These are phyloP conservation scores for Xestobium rufovillosum DNA, from an alignment of 2,888 invertebrate species.

Conservation along the genomic window DNA sequence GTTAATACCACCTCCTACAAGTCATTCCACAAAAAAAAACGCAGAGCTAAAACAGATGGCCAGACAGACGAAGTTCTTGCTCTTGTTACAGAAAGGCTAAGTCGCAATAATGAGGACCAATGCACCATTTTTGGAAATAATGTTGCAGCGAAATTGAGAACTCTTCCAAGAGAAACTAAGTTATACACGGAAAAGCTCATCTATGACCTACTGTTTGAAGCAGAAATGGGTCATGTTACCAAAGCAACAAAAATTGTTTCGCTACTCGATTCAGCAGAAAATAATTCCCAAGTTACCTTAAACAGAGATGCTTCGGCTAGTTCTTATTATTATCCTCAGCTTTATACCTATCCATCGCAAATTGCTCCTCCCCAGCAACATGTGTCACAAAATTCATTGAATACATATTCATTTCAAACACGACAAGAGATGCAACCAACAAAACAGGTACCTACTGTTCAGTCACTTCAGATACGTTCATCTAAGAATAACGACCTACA, in stretches of 20 bases:
- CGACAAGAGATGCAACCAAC: no score
- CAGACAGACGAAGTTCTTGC: not conserved
- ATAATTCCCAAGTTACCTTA: no score
- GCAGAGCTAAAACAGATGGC: not conserved
- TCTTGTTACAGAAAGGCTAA: not conserved
- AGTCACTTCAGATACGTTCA: no score
- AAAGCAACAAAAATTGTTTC: conserved; percentile 8
- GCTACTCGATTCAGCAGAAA: no score
- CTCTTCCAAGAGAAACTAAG: conserved; percentile 7
- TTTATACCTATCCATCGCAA: no score
- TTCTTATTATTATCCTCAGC: no score
- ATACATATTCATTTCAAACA: no score
- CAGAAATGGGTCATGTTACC: conserved; percentile 9
- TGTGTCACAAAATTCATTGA: no score
- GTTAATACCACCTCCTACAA: not conserved
- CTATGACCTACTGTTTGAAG: conserved; percentile 12
- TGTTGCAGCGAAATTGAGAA: conserved; percentile 8
- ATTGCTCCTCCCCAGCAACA: no score
- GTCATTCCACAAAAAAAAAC: conserved; percentile 1
- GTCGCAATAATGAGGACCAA: conserved; percentile 6
- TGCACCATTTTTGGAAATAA: conserved; percentile 12
- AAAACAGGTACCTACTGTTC: no score
- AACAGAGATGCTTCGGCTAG: no score
- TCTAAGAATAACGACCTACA: no score
- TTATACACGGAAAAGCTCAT: conserved; percentile 10